Base-by-base conservation (phyloP, 2,113 vertebrate species). In the Labeo rohita region DNA sequence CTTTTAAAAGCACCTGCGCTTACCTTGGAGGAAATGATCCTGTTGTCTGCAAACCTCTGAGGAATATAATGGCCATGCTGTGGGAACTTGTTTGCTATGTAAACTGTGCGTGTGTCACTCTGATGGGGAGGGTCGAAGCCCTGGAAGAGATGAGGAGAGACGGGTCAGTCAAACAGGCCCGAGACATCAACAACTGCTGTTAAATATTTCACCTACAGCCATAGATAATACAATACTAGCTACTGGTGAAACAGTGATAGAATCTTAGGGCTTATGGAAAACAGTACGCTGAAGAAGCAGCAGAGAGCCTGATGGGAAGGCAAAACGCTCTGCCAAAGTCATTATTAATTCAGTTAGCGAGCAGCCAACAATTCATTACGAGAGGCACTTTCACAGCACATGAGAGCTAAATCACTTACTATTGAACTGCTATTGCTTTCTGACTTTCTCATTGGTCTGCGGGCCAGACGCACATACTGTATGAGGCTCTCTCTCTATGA, bases 11-110 rank as follows among this genome's bases (percentile, higher is more conserved):
- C 28, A 28, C 11, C 68, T 18, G 28, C 68, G 47, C 92, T 94
- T 96, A 99, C 98, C 96, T 99, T 99, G 81, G 98, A 99, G 88
- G 98, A 99, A 92, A 99, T 96, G 90, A 99, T 99, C 90, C 97
- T 94, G 93, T 99, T 99, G 92, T 99, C 98, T 0, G 97, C 95
- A 94, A 98, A 99, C 92, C 97, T 97, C 90, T 98, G 98, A 86
- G 97, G 98, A 91, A 97, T 89, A 68, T 99, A 99, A 95, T 98
- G 97, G 88, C 96, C 96, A 92, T 97, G 94, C 91, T 97, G 96
- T 85, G 98, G 98, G 90, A 99, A 99, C 82, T 96, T 96, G 92
- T 99, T 99, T 86, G 98, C 97, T 88, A 99, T 96, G 83, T 99
- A 99, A 93, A 99, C 93, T 36, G 98, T 99, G 93, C 98, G 96